phyloP scores from a whole-genome alignment of 1,140 invertebrate genomes.

The Micrasema minimum region DNA sequence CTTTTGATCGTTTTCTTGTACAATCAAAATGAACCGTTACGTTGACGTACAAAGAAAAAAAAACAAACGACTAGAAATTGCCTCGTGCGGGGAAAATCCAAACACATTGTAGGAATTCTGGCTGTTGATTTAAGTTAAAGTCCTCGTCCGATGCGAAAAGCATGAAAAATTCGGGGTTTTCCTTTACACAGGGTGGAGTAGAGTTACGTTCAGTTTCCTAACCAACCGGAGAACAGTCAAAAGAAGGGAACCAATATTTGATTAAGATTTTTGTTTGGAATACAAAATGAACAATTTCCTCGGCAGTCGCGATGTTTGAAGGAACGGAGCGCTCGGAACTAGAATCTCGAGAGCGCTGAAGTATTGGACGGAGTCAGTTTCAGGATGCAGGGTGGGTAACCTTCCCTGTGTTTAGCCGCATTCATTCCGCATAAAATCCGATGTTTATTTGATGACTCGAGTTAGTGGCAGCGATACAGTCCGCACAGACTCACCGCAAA shows the following conservation, averaged over 20 bases:
- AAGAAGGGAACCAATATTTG: conserved; percentile 10
- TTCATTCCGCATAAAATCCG: conserved; percentile 40
- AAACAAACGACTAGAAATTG: conserved; percentile 6
- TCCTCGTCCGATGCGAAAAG: not conserved
- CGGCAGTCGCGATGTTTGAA: not conserved
- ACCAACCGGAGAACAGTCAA: not conserved
- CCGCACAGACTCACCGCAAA: conserved; percentile 15
- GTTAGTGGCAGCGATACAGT: conserved; percentile 29
- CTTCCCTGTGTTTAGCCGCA: not conserved
- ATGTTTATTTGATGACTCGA: conserved; percentile 48
- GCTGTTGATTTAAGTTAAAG: conserved; percentile 21
- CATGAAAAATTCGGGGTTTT: conserved; percentile 12
- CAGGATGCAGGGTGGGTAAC: not conserved
- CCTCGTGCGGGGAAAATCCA: conserved; percentile 24
- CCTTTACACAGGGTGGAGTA: no score
- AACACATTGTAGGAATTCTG: conserved; percentile 26
- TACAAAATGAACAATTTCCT: conserved; percentile 18
- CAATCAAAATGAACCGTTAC: conserved; percentile 23
- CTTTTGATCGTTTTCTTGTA: conserved; percentile 21
- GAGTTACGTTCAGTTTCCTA: no score
- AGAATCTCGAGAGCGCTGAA: not conserved
- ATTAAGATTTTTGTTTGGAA: not conserved
- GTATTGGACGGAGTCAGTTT: not conserved
- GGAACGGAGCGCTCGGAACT: not conserved
- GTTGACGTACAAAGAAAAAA: conserved; percentile 15